Evolutionary conservation across 2,113 vertebrate genomes (phyloP), one percentile per base, ranked within the genome.

Genomic region (Otus sunia): DNA sequence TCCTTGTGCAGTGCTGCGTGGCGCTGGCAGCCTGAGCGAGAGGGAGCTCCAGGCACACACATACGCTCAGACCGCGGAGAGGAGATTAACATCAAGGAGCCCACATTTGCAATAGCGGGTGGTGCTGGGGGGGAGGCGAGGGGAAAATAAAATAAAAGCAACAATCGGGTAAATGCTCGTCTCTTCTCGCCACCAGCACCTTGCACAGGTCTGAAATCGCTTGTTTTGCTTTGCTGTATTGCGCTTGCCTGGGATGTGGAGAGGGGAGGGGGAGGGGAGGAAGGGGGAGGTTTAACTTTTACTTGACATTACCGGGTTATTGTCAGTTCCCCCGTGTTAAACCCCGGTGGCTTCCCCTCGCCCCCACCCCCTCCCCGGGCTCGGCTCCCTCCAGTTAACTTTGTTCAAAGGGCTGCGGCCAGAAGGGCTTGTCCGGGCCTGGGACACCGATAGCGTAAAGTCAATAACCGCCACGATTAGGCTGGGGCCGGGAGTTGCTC

Each of bases 31-130:
- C 79, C 85, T 71, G 95, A 97, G 87, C 68, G 91, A 97, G 95
- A 96, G 83, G 97, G 95, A 94, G 97, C 97, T 95, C 92, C 49
- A 97, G 94, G 76, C 96, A 96, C 97, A 94, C 96, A 50, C 94
- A 96, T 67, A 19, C 58, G 34, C 83, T 78, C 45, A 23, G 97
- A 56, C 59, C 94, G 15, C 81, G 47, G 82, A 85, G 87, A 71
- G 80, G 93, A 86, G 91, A 95, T 91, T 91, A 94, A 67, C 95
- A 91, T 82, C 95, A 62, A 69, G 76, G 95, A 94, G 89, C 81
- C 94, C 94, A 87, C 95, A 92, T 92, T 91, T 92, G 93, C 92
- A 64, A 53, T 58, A 92, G 87, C 90, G 91, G 90, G 89, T 89
- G 94, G 94, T 75, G 93, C 73, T 79, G 94, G 67, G 66, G 71